Evolutionary conservation across 2,797 vertebrate genomes (phyloP).

Genomic region (Hydrophis major): DNA sequence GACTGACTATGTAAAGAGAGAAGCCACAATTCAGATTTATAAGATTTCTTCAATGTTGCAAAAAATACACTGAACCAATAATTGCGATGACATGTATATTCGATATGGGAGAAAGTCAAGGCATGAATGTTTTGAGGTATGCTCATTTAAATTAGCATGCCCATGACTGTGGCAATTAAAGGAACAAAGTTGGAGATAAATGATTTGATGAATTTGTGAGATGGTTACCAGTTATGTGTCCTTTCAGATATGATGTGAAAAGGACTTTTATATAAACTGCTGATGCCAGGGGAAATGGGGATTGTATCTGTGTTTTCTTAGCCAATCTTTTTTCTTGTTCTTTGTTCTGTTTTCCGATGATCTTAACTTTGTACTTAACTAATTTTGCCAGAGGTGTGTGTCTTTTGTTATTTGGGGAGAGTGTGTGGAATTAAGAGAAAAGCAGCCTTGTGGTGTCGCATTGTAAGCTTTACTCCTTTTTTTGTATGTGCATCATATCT

Average conservation of each 20-base stretch:
- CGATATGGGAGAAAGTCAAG: neutral
- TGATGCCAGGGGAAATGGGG: neutral
- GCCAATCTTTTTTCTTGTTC: neutral
- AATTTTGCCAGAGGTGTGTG: neutral
- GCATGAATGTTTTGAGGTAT: neutral
- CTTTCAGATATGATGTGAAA: neutral
- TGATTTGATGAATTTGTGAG: neutral
- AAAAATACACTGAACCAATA: neutral
- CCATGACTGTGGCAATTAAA: neutral
- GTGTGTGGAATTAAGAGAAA: neutral
- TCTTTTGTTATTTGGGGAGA: neutral
- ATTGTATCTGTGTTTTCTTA: neutral
- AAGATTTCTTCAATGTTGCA: neutral
- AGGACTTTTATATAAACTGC: neutral
- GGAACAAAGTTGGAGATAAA: neutral
- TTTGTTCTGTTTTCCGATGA: neutral
- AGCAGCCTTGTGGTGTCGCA: neutral
- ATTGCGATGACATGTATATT: neutral
- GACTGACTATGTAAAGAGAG: neutral
- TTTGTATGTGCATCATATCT: neutral
- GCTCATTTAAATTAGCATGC: neutral
- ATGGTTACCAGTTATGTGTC: neutral
- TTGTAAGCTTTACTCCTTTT: neutral
- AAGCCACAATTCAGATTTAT: neutral
- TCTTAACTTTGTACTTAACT: neutral